Evolutionary conservation across 2,113 vertebrate species (phyloP), one percentile per base, ranked within the genome.

Genomic region (Colinus virginianus): DNA sequence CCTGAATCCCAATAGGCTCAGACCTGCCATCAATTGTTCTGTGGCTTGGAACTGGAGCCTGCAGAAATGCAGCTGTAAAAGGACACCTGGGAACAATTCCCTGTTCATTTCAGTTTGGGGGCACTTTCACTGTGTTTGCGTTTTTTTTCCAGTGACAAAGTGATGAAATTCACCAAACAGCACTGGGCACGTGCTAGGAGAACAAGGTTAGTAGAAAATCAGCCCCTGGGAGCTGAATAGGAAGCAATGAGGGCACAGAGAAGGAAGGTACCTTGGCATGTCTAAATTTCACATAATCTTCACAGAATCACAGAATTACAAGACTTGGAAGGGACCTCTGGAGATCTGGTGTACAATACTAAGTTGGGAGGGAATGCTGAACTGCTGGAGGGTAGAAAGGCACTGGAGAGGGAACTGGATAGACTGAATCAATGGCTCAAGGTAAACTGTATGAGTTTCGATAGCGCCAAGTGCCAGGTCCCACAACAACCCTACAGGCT

Each of bases 161-260:
- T n/a, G 70, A 30, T 58, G 34, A 42, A 28, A 13, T 36, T 67
- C 59, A 45, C 26, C 17, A 22, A 63, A 20, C 22, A 68, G 20
- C 67, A 34, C n/a, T 3, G 0, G 2, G 6, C n/a, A 72, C 1
- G 0, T 56, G 12, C 12, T 26, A 23, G 5, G 1, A 22, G 30
- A 82, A 45, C 13, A 68, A 5, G 9, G 26, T 19, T 67, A 7
- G 43, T 64, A 78, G 77, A 63, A 11, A 12, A 76, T 8, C 36
- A 43, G 7, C 30, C 13, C 23, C 26, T 46, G 1, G 1, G 17
- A 77, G 13, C 6, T 26, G 22, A 88, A 59, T 0, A 76, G 16
- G 20, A 22, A 56, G 7, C 6, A 9, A 6, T 22, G 23, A 78
- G n/a, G 17, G 13, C 13, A 48, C 0, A 3, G 28, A 48, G 14